phyloP scores from a whole-genome alignment of 2,113 vertebrate genomes.

The Heterocephalus glaber region DNA sequence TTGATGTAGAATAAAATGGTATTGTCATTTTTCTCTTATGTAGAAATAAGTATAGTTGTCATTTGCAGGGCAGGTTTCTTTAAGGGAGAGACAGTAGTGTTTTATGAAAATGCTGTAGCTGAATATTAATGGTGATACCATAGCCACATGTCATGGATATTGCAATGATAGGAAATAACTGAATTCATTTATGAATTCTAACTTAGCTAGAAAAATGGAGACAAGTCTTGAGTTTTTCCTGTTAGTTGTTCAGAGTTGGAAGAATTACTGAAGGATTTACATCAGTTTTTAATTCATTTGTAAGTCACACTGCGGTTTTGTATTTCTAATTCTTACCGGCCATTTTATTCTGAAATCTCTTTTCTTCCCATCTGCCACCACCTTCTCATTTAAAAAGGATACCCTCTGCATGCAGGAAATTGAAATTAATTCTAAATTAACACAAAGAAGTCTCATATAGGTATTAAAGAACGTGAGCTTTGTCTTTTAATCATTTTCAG shows the following conservation, averaged over 20 bases:
- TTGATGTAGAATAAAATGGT: neutral
- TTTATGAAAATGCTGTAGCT: neutral
- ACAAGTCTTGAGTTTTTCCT: neutral
- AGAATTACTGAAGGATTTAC: conserved; percentile 29
- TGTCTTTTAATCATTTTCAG: conserved; percentile 9
- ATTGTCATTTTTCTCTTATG: neutral
- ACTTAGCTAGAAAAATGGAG: neutral
- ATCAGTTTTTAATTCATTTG: neutral
- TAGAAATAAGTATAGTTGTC: neutral
- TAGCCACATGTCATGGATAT: neutral
- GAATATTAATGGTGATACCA: neutral
- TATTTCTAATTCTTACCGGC: neutral
- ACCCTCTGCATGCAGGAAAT: neutral
- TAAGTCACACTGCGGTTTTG: conserved; percentile 43
- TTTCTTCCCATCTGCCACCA: neutral
- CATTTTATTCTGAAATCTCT: neutral
- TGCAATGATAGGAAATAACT: neutral
- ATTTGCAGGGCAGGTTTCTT: neutral
- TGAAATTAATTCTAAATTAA: conserved; percentile 10
- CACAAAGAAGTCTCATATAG: neutral
- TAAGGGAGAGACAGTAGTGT: neutral
- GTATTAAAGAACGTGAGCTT: neutral
- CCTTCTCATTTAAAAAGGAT: neutral
- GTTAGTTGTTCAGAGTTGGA: conserved; percentile 30
- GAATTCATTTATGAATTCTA: neutral